Percentiles rank a stretch among this genome's conserved stretches.
Evolutionary conservation across 37 sponge, comb jelly and placozoan species (phyloP).

Genomic region (Bolinopsis microptera): DNA sequence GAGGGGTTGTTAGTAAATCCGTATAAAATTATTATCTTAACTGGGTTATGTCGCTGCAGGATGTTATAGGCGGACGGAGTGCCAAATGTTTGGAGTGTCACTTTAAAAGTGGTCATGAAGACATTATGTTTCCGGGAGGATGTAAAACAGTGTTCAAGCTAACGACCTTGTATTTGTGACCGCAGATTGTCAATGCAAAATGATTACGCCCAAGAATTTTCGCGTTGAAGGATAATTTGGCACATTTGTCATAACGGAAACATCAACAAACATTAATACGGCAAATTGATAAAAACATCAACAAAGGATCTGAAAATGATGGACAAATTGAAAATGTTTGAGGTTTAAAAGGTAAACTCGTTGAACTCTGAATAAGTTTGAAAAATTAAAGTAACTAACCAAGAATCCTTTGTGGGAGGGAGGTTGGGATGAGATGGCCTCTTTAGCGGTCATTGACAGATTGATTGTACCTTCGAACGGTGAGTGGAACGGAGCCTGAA

Average conservation of each 20-base stretch:
- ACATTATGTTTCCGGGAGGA: not conserved
- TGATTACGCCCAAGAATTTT: not conserved
- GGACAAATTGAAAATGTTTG: not conserved
- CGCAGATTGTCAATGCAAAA: not conserved
- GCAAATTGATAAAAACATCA: not conserved
- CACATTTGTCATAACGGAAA: not conserved
- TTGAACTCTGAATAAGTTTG: too few species aligned
- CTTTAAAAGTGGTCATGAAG: not conserved
- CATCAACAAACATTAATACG: not conserved
- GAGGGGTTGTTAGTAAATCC: not conserved
- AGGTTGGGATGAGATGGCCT: slow-evolving; percentile 27
- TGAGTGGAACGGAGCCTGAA: slow-evolving; percentile 66
- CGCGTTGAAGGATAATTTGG: not conserved
- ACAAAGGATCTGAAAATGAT: not conserved
- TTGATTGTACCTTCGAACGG: slow-evolving; percentile 59
- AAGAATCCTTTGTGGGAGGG: slow-evolving; percentile 63
- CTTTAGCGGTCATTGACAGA: slow-evolving; percentile 42
- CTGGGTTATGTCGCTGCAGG: not conserved
- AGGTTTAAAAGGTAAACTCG: too few species aligned
- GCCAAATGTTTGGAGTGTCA: too few species aligned
- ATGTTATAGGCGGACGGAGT: too few species aligned
- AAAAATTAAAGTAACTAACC: slow-evolving; percentile 10
- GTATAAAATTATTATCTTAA: too few species aligned
- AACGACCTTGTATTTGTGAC: not conserved
- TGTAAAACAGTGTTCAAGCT: not conserved